phyloP scores from a whole-genome alignment of 2,113 vertebrate species.

The Cyprinodon variegatus region DNA sequence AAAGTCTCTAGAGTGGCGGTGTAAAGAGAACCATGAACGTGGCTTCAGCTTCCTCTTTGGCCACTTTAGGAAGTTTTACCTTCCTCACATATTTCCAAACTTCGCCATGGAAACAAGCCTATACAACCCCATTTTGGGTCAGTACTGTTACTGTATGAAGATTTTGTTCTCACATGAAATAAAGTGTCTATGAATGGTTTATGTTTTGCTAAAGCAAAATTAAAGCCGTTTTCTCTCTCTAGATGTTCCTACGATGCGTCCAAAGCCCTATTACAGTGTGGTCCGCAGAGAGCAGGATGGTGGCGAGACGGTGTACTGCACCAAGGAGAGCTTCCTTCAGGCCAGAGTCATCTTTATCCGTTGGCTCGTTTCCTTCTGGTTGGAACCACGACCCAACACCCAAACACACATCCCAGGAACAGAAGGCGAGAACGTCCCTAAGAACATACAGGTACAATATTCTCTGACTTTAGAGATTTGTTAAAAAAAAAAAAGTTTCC shows the following conservation, averaged over 20 bases:
- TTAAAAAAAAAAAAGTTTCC: neutral
- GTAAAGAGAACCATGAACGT: constrained; percentile 97
- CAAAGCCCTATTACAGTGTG: constrained; percentile 93
- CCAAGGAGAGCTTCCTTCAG: constrained; percentile 97
- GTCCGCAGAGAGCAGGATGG: constrained; percentile 93
- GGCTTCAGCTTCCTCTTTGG: constrained; percentile 98
- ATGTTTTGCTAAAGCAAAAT: neutral
- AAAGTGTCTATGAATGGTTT: neutral
- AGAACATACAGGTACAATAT: constrained; percentile 93
- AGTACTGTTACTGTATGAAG: constrained; percentile 40
- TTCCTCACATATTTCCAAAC: constrained; percentile 98
- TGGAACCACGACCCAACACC: constrained; percentile 91
- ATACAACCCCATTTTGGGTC: constrained; percentile 95
- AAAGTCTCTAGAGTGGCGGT: constrained; percentile 98
- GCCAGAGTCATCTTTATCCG: constrained; percentile 97
- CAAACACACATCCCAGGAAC: constrained; percentile 93
- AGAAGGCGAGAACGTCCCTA: constrained; percentile 96
- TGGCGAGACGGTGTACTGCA: constrained; percentile 92
- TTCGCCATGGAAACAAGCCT: constrained; percentile 96
- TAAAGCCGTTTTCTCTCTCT: neutral
- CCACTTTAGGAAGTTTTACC: constrained; percentile 98
- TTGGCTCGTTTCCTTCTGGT: constrained; percentile 99
- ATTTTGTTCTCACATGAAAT: neutral
- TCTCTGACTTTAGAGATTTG: no score
- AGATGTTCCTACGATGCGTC: constrained; percentile 95